These are phyloP conservation scores for Hermaeophaga mercurialis DNA, from an alignment of 2,888 invertebrate species.

Conservation along the genomic window DNA sequence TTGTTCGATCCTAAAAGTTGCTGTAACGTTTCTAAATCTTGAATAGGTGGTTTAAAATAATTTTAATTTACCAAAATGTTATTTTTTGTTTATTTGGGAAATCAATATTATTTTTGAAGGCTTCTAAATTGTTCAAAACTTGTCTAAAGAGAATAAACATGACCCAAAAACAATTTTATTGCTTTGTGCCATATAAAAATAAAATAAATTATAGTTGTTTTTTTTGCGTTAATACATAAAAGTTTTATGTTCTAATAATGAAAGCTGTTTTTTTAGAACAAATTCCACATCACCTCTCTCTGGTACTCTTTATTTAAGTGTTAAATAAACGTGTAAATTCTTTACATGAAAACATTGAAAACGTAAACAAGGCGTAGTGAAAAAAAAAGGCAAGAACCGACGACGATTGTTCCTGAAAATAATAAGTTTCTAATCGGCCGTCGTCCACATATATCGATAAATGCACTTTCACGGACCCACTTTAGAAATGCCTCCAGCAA, in stretches of 20 bases:
- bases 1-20: too few species aligned
- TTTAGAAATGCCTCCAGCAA: slow-evolving; percentile 32
- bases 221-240: too few species aligned
- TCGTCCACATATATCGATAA: slow-evolving; percentile 32
- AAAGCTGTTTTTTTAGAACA: not conserved
- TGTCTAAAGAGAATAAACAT: too few species aligned
- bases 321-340: not conserved
- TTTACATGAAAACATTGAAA: not conserved
- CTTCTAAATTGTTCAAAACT: too few species aligned
- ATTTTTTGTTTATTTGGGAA: too few species aligned
- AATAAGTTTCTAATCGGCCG: slow-evolving; percentile 37
- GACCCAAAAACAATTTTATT: too few species aligned
- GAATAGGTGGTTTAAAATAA: too few species aligned
- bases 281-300: not conserved
- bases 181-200: too few species aligned
- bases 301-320: not conserved
- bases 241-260: not conserved
- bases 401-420: slow-evolving; percentile 59
- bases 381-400: slow-evolving; percentile 16
- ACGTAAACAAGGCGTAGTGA: not conserved
- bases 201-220: too few species aligned
- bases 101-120: too few species aligned
- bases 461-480: slow-evolving; percentile 42
- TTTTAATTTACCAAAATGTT: too few species aligned
- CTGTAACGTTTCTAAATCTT: too few species aligned